These are phyloP conservation scores for Rhamphomyia laevipes DNA, from an alignment of 2,888 invertebrate species.

Conservation along the genomic window DNA sequence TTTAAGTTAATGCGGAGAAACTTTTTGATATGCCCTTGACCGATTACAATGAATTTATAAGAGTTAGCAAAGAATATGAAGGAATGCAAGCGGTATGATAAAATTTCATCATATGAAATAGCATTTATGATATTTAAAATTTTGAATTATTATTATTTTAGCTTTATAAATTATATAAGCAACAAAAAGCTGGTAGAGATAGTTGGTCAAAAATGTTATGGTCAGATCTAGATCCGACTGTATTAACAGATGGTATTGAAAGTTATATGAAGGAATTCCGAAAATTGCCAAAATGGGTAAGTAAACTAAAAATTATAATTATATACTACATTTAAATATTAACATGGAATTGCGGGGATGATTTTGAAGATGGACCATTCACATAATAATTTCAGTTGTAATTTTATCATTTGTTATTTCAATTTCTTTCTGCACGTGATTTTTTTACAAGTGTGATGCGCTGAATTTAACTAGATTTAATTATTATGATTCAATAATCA, in stretches of 20 bases:
- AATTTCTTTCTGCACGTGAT: too few relatives aligned
- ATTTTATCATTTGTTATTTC: too few relatives aligned
- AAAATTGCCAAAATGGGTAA: slow-evolving; percentile 54
- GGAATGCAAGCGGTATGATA: slow-evolving; percentile 46
- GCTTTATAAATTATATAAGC: slow-evolving; percentile 65
- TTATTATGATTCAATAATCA: too few relatives aligned
- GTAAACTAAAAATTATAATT: slow-evolving; percentile 5
- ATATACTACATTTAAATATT: background rate
- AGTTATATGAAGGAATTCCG: slow-evolving; percentile 67
- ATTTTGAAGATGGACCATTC: too few relatives aligned
- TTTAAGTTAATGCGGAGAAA: slow-evolving; percentile 66
- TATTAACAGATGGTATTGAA: slow-evolving; percentile 77
- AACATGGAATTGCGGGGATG: too few relatives aligned
- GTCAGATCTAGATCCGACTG: slow-evolving; percentile 75
- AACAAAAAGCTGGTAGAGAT: slow-evolving; percentile 65
- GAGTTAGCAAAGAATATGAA: slow-evolving; percentile 49
- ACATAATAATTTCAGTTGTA: too few relatives aligned
- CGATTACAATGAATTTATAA: slow-evolving; percentile 64
- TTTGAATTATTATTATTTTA: slow-evolving; percentile 9
- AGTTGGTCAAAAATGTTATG: slow-evolving; percentile 79
- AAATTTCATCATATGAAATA: too few relatives aligned
- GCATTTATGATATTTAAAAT: too few relatives aligned
- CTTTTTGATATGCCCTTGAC: slow-evolving; percentile 79
- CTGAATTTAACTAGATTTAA: too few relatives aligned
- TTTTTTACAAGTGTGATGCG: too few relatives aligned